Conservation (phyloP, 2,888 invertebrate species). For the Herminia tarsipennalis region DNA sequence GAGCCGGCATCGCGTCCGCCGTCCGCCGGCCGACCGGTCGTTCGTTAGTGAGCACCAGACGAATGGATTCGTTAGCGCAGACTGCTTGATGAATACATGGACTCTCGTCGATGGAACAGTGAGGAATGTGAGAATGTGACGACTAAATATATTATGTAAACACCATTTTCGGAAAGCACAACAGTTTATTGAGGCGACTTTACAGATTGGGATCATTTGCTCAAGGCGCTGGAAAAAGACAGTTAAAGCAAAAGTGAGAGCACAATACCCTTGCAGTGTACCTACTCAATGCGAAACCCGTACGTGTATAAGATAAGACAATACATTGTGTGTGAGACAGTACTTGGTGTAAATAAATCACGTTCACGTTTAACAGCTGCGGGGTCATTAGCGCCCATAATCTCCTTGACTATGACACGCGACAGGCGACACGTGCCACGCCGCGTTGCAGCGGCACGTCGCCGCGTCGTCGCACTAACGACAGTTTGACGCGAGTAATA, state of each 20-base stretch:
- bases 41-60: background rate
- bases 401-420: no score
- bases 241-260: no score
- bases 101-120: background rate
- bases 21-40: background rate
- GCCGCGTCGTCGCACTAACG: constrained; percentile 1
- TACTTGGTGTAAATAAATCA: background rate
- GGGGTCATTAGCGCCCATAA: background rate
- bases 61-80: background rate
- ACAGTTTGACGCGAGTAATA: background rate
- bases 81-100: background rate
- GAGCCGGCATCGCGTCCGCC: background rate
- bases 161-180: no score
- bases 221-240: no score
- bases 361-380: background rate
- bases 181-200: no score
- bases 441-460: background rate
- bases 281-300: background rate
- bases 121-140: no score
- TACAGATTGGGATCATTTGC: no score
- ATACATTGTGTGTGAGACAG: background rate
- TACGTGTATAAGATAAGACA: background rate
- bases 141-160: no score
- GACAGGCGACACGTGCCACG: no score
- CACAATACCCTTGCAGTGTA: no score